phyloP scores from a whole-genome alignment of 2,797 vertebrate genomes.

The Sphenodon punctatus region DNA sequence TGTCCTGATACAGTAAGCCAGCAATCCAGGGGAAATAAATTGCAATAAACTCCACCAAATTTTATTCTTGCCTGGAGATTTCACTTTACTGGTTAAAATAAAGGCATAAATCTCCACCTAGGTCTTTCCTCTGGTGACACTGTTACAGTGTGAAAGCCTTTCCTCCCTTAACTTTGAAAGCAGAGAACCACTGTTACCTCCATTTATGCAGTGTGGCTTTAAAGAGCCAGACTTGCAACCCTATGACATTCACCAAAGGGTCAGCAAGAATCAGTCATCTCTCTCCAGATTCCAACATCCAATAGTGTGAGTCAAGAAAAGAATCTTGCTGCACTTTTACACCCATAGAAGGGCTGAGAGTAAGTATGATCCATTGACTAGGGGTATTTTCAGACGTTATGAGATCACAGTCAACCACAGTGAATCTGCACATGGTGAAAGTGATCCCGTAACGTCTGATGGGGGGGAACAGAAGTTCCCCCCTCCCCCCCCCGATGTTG shows the following conservation, averaged over 20 bases:
- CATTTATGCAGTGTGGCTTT: not conserved
- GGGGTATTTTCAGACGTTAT: too few species aligned
- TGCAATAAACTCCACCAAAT: not conserved
- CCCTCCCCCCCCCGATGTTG: too few species aligned
- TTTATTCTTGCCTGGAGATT: not conserved
- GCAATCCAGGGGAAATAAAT: not conserved
- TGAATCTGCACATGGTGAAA: too few species aligned
- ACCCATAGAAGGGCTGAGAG: not conserved
- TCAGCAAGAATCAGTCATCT: slow-evolving; percentile 52
- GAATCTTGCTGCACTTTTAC: slow-evolving; percentile 19
- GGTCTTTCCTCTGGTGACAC: not conserved
- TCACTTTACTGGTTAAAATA: not conserved
- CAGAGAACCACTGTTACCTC: slow-evolving; percentile 2
- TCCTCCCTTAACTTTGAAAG: slow-evolving; percentile 19
- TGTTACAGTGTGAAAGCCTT: not conserved
- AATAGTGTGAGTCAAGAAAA: not conserved
- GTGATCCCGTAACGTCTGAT: too few species aligned
- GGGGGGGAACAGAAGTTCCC: too few species aligned
- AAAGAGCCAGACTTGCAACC: slow-evolving; percentile 28
- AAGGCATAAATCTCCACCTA: not conserved
- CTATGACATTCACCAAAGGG: not conserved
- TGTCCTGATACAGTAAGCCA: too few species aligned
- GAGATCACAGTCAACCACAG: too few species aligned
- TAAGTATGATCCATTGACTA: too few species aligned
- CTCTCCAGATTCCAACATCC: not conserved